Conservation (phyloP, 2,113 vertebrate species). For the Lasiurus borealis region DNA sequence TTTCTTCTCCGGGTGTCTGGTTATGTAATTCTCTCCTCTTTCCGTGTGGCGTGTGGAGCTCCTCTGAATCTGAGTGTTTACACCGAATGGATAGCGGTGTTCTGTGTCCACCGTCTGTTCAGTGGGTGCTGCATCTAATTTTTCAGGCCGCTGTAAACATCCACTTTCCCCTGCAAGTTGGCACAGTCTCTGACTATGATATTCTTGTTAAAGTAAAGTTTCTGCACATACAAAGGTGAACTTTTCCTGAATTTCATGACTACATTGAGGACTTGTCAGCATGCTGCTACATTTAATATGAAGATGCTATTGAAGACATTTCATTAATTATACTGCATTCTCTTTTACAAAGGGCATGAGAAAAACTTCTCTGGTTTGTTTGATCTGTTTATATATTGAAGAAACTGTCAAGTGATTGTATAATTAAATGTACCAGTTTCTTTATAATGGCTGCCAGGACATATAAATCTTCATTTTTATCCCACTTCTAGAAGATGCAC, state of each 20-base stretch:
- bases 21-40: too few species aligned
- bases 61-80: too few species aligned
- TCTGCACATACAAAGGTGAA: constrained; percentile 12
- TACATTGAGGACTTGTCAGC: neutral
- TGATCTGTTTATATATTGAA: neutral
- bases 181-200: too few species aligned
- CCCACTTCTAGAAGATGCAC: neutral
- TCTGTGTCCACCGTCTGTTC: too few species aligned
- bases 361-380: constrained; percentile 21
- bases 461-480: neutral
- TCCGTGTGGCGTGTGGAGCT: too few species aligned
- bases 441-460: neutral
- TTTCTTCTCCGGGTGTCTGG: too few species aligned
- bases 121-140: too few species aligned
- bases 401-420: constrained; percentile 7
- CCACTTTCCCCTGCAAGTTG: too few species aligned
- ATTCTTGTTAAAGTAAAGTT: neutral
- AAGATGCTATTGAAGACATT: neutral
- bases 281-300: constrained; percentile 18
- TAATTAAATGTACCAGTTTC: constrained; percentile 26
- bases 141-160: too few species aligned
- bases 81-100: too few species aligned
- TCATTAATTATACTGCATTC: constrained; percentile 26
- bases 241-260: constrained; percentile 42
- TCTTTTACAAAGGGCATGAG: constrained; percentile 33